A percentile compares a stretch with the other conserved stretches of the same genome.
These are phyloP conservation scores for Allacma fusca DNA, from an alignment of 2,888 invertebrate genomes.

Conservation along the genomic window DNA sequence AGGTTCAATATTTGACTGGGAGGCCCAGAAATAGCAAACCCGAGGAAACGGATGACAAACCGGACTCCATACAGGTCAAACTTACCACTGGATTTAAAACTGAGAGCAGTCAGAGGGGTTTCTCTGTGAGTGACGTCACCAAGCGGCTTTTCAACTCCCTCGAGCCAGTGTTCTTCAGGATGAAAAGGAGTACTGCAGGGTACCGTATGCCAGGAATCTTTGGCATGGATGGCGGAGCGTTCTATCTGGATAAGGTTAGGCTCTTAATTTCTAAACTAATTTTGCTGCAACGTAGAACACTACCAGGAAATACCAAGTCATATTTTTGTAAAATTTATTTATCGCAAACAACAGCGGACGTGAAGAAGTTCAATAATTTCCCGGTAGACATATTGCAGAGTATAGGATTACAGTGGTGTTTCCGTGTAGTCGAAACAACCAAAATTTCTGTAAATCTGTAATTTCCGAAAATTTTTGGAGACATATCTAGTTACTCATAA, in stretches of 20 bases:
- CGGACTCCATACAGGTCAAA: conserved; percentile 45
- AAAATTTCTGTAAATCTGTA: too few relatives aligned
- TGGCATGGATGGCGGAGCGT: conserved; percentile 57
- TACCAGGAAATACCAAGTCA: too few relatives aligned
- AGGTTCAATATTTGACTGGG: conserved; percentile 38
- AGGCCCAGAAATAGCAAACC: conserved; percentile 43
- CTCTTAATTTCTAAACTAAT: too few relatives aligned
- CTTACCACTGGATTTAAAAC: conserved; percentile 46
- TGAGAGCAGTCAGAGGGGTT: conserved; percentile 35
- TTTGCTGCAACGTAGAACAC: too few relatives aligned
- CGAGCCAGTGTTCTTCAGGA: conserved; percentile 46
- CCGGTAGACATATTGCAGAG: too few relatives aligned
- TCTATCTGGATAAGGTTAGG: conserved; percentile 60
- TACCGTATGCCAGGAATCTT: conserved; percentile 60
- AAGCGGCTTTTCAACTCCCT: conserved; percentile 41
- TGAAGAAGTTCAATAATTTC: too few relatives aligned
- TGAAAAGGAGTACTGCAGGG: conserved; percentile 44
- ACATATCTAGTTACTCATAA: too few relatives aligned
- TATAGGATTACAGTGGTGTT: too few relatives aligned
- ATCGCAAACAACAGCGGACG: too few relatives aligned
- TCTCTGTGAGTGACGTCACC: conserved; percentile 31
- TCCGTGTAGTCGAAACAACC: too few relatives aligned
- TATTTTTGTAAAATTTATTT: too few relatives aligned
- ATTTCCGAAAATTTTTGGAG: too few relatives aligned
- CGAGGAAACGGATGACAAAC: conserved; percentile 43